Evolutionary conservation across 2,113 vertebrate species (phyloP).

Genomic region (Recurvirostra avosetta): DNA sequence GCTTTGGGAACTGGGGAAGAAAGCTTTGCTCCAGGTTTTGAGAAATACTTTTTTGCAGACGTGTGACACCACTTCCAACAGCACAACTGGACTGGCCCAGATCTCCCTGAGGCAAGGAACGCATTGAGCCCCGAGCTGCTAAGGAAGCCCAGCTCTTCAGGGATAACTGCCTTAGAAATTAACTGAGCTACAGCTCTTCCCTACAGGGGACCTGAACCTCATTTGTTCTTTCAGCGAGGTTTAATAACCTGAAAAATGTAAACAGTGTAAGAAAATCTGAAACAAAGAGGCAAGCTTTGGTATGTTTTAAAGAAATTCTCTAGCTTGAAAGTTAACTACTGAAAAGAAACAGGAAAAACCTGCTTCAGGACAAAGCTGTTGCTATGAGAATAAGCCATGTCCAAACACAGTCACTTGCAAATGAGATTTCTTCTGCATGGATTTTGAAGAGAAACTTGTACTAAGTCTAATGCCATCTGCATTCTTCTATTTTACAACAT

Average conservation of each 20-base stretch:
- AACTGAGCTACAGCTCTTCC: neutral
- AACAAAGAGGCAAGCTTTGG: neutral
- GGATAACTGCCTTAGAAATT: neutral
- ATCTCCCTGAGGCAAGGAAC: neutral
- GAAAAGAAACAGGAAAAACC: conserved; percentile 59
- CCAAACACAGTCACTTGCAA: conserved; percentile 35
- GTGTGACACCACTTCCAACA: neutral
- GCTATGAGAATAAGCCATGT: conserved; percentile 26
- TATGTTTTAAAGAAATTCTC: neutral
- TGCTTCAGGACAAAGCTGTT: conserved; percentile 42
- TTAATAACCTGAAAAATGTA: neutral
- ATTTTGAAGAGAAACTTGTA: neutral
- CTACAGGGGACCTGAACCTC: neutral
- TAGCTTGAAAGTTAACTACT: neutral
- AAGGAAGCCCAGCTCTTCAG: neutral
- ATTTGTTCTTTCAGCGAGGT: neutral
- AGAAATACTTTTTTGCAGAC: neutral
- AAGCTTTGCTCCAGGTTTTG: neutral
- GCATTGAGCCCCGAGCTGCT: neutral
- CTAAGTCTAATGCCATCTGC: neutral
- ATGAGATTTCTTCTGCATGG: neutral
- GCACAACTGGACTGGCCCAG: neutral
- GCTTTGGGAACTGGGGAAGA: neutral
- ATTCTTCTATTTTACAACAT: neutral
- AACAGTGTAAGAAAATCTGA: neutral